Evolutionary conservation across 2,888 invertebrate species (phyloP).

Genomic region (Orchesellides sinensis): DNA sequence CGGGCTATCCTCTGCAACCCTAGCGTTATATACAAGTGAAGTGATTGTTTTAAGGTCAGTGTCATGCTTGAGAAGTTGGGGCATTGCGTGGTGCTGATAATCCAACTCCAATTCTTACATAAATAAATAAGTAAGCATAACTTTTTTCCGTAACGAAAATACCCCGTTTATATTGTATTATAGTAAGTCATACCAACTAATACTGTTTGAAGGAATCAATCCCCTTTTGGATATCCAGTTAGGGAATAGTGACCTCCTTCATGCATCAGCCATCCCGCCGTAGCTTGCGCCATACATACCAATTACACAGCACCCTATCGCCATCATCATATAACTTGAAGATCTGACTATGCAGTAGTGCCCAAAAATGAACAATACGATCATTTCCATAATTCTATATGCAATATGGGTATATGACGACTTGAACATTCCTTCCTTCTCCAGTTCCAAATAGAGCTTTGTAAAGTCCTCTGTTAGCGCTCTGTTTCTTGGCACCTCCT

Average conservation of each 20-base stretch:
- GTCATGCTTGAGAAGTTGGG: constrained; percentile 69
- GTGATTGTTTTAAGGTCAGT: constrained; percentile 72
- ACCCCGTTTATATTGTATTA: not conserved
- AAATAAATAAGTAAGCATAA: too few species aligned
- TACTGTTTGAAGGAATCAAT: constrained; percentile 14
- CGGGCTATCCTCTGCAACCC: constrained; percentile 64
- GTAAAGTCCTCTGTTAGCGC: constrained; percentile 66
- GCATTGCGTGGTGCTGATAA: constrained; percentile 73
- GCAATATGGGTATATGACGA: constrained; percentile 56
- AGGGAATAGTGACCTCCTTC: constrained; percentile 43
- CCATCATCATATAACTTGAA: too few species aligned
- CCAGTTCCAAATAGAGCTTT: constrained; percentile 61
- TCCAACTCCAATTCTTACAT: constrained; percentile 68
- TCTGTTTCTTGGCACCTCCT: not conserved
- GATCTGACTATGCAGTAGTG: too few species aligned
- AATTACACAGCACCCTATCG: not conserved
- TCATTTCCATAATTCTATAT: constrained; percentile 48
- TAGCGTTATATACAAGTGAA: constrained; percentile 69
- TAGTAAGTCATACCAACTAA: not conserved
- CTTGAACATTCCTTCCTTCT: constrained; percentile 63
- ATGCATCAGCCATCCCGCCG: too few species aligned
- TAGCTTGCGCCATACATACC: not conserved
- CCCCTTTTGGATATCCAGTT: constrained; percentile 16
- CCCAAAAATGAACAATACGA: not conserved
- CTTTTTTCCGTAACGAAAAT: too few species aligned